Evolutionary conservation across 2,888 invertebrate genomes (phyloP).

Genomic region (Limnephilus rhombicus): DNA sequence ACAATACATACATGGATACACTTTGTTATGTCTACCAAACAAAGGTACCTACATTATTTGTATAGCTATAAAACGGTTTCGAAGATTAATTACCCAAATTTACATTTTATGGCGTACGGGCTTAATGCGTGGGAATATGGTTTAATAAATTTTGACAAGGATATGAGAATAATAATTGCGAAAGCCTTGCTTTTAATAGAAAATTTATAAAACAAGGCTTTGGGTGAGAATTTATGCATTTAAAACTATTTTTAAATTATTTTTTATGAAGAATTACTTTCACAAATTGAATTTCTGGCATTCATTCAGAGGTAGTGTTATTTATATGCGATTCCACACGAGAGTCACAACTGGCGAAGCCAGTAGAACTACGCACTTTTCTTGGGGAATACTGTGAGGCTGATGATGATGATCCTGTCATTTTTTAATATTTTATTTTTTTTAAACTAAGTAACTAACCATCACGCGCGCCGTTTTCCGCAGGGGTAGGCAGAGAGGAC

Average conservation of each 20-base stretch:
- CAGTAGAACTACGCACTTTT: neutral
- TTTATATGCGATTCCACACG: neutral
- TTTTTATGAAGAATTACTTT: neutral
- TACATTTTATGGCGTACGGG: neutral
- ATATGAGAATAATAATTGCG: neutral
- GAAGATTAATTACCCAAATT: constrained; percentile 1
- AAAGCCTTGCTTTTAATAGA: neutral
- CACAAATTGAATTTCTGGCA: neutral
- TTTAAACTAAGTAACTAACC: no score
- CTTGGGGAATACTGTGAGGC: neutral
- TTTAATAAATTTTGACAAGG: neutral
- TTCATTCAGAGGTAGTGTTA: neutral
- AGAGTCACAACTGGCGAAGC: neutral
- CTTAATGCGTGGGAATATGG: neutral
- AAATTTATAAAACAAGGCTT: neutral
- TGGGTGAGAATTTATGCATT: neutral
- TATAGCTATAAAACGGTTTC: neutral
- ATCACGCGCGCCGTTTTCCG: no score
- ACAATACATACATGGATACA: neutral
- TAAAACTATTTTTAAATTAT: neutral
- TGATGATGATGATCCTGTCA: no score
- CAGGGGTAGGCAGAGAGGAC: no score
- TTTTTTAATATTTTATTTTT: no score
- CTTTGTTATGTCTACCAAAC: neutral
- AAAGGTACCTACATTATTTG: neutral